These are phyloP conservation scores for Sipha flava DNA, from an alignment of 1,140 invertebrate genomes.

Conservation along the genomic window DNA sequence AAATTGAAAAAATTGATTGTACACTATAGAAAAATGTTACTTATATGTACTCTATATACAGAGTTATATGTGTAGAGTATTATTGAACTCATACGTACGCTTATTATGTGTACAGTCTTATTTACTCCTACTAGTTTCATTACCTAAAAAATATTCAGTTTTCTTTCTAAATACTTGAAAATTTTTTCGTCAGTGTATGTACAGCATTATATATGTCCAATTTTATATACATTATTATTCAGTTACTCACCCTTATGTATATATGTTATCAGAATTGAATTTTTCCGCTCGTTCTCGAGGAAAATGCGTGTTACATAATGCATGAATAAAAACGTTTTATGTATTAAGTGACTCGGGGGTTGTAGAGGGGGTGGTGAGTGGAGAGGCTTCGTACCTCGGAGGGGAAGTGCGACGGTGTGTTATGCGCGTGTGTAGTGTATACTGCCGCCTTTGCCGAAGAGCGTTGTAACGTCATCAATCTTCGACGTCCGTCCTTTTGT, in stretches of 20 bases:
- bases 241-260: neutral
- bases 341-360: constrained; percentile 21
- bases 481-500: constrained; percentile 17
- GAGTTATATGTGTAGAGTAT: too few relatives aligned
- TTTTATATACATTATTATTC: constrained; percentile 5
- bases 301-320: constrained; percentile 24
- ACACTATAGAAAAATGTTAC: too few relatives aligned
- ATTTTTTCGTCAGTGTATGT: neutral
- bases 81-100: too few relatives aligned
- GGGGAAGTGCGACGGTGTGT: neutral
- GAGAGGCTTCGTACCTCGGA: neutral
- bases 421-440: neutral
- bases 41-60: too few relatives aligned
- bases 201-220: neutral
- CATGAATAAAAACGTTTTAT: constrained; percentile 32
- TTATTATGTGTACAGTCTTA: too few relatives aligned
- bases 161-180: neutral
- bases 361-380: neutral
- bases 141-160: too few relatives aligned
- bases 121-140: too few relatives aligned
- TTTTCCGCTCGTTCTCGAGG: constrained; percentile 24
- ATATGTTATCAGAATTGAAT: constrained; percentile 16
- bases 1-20: too few relatives aligned
- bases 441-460: neutral
- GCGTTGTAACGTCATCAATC: constrained; percentile 18